Conservation (phyloP, 1,140 invertebrate species). For the Zaprionus africanus region DNA sequence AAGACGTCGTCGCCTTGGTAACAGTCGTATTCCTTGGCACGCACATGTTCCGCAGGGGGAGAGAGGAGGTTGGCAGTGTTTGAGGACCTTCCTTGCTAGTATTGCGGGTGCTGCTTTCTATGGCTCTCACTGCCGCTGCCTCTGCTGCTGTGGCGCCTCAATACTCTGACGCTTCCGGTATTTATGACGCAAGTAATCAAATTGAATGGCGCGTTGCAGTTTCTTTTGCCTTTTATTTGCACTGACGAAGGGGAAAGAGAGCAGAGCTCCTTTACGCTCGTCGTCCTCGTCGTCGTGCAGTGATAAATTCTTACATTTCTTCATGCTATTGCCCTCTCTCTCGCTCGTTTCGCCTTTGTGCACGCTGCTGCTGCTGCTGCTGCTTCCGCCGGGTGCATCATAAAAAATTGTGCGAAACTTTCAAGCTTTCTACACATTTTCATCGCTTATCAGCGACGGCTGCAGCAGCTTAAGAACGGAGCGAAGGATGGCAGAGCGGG, state of each 20-base stretch:
- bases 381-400: conserved; percentile 41
- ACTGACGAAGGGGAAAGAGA: conserved; percentile 13
- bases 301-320: conserved; percentile 74
- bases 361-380: conserved; percentile 10
- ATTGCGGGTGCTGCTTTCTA: background rate
- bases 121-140: background rate
- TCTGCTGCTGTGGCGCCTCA: conserved; percentile 59
- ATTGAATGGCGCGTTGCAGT: conserved; percentile 79
- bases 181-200: conserved; percentile 82
- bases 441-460: conserved; percentile 76
- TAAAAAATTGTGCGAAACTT: conserved; percentile 81
- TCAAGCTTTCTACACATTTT: conserved; percentile 81
- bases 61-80: background rate
- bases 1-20: conserved; percentile 23
- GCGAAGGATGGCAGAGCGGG: background rate
- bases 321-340: conserved; percentile 16
- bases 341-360: background rate
- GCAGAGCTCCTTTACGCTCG: conserved; percentile 22
- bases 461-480: conserved; percentile 64
- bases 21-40: conserved; percentile 49
- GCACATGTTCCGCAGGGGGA: conserved; percentile 47
- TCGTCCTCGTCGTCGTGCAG: conserved; percentile 46
- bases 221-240: conserved; percentile 74
- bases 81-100: background rate
- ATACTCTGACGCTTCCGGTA: conserved; percentile 80